These are phyloP conservation scores for Bugulina stolonifera DNA, from an alignment of 2,888 invertebrate species.

Conservation along the genomic window DNA sequence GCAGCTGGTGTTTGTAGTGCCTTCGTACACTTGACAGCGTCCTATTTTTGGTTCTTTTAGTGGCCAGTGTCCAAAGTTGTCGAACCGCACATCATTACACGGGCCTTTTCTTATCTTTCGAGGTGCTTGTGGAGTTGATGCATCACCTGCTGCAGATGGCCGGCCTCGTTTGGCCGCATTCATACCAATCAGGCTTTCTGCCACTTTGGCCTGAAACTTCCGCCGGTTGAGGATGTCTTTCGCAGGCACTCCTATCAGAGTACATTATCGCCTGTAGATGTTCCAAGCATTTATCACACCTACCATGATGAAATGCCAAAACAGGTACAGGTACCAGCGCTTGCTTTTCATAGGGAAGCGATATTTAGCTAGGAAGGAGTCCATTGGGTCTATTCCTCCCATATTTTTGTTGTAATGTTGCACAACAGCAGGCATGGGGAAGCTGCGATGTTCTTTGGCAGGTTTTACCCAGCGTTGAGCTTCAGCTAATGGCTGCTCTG, in stretches of 20 bases:
- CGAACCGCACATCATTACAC: background rate
- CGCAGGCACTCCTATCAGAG: background rate
- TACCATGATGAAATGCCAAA: constrained; percentile 3
- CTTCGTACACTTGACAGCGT: background rate
- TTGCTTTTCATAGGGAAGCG: background rate
- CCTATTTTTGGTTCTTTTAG: background rate
- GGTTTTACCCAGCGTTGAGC: background rate
- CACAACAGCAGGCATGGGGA: background rate
- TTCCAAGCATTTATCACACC: constrained; percentile 3
- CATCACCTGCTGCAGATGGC: background rate
- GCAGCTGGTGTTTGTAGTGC: background rate
- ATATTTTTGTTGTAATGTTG: background rate
- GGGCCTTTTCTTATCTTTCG: background rate
- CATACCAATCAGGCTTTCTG: background rate
- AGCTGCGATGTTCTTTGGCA: background rate
- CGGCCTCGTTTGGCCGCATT: background rate
- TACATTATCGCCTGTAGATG: background rate
- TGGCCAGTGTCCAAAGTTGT: background rate
- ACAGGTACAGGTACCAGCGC: background rate
- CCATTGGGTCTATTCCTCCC: background rate
- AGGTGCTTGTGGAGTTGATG: background rate
- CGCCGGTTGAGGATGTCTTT: constrained; percentile 1
- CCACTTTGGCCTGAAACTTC: background rate
- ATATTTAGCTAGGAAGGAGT: background rate
- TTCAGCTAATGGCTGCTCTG: background rate